Conservation (phyloP, 2,113 vertebrate genomes). For the Mustelus asterias region DNA sequence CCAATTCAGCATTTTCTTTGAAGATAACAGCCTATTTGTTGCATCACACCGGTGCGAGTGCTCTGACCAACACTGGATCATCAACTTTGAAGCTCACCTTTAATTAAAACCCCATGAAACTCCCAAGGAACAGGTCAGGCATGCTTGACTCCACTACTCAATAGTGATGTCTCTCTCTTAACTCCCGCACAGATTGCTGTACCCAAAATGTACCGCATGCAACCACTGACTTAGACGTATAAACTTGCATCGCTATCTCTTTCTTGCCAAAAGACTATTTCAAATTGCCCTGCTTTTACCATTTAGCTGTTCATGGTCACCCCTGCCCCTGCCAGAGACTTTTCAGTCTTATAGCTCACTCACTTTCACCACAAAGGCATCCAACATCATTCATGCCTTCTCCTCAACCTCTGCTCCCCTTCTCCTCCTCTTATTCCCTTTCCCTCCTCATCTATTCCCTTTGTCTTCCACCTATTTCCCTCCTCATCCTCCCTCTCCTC, state of each 20-base stretch:
- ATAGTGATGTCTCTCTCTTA: neutral
- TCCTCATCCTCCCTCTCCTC: neutral
- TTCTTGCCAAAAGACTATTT: neutral
- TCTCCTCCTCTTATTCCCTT: neutral
- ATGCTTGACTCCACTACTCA: neutral
- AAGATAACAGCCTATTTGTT: neutral
- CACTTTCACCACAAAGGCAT: neutral
- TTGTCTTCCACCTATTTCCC: neutral
- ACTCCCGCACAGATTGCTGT: neutral
- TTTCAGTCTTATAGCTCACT: neutral
- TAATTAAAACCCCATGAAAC: neutral
- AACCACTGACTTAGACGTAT: neutral
- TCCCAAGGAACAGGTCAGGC: neutral
- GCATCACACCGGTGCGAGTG: neutral
- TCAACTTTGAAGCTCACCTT: neutral
- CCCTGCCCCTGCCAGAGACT: neutral
- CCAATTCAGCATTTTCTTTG: neutral
- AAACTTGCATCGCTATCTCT: neutral
- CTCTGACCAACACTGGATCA: neutral
- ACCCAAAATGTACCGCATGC: neutral
- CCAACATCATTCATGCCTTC: neutral
- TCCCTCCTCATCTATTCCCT: neutral
- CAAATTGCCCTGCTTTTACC: neutral
- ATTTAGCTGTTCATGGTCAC: neutral
- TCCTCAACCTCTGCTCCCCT: neutral